Evolutionary conservation across 2,797 vertebrate genomes (phyloP), one percentile per base, ranked within the genome.

Genomic region (Anabacerthia variegaticeps): DNA sequence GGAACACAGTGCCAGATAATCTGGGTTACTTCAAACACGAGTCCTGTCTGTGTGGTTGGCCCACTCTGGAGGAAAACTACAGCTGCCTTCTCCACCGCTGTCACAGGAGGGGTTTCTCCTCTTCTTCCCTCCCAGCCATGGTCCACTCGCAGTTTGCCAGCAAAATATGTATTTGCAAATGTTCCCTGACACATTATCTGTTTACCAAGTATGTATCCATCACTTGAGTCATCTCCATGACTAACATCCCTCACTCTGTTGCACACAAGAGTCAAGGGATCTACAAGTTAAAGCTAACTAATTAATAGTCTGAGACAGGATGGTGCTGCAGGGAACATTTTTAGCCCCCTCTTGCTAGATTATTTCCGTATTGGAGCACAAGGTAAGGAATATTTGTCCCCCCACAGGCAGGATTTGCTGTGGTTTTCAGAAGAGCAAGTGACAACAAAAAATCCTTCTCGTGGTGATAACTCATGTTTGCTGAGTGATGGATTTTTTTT

Each of bases 251-350:
- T 94, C 76, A 82, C 51, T 93, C 44, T 69, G 51, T 63, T 94
- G 76, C 71, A 69, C 59, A 51, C 2, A 4, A 49, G 52, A 90
- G 39, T 77, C 34, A 67, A 68, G 67, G 71, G 58, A 85, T 92
- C 89, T 43, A 54, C 37, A 81, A 93, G 81, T 69, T 84, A 89
- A 86, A 91, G 71, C 19, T 58, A 86, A 84, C 44, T 90, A 92
- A 89, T 91, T 92, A 89, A 94, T 81, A 88, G 85, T 48, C 73
- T 79, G 71, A 88, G 89, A 96, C 82, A 96, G 76, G 72, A 79
- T 73, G 58, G 52, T 88, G 72, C 88, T 78, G 30, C 82, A 78
- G 94, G 92, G 91, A 90, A 36, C 21, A 0, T 91, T 83, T 94
- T 63, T 58, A 79, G 56, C 27, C 67, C 43, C 37, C 30, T 91